phyloP scores from a whole-genome alignment of 2,113 vertebrate genomes.

The Pachyramphus minor region DNA sequence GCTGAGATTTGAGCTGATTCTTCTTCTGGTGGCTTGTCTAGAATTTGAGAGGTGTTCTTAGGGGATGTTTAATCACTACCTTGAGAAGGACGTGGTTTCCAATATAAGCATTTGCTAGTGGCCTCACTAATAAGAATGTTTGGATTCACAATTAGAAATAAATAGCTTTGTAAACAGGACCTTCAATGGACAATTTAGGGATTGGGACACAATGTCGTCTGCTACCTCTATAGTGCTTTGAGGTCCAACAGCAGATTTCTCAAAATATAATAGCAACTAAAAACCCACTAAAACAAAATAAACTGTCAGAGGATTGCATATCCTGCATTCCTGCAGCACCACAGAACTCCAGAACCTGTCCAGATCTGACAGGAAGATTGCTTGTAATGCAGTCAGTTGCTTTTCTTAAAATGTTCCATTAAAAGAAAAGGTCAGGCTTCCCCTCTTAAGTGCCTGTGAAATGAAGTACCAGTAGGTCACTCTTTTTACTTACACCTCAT shows the following conservation, averaged over 20 bases:
- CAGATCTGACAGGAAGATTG: not conserved
- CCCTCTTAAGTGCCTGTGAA: not conserved
- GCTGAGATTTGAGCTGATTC: not conserved
- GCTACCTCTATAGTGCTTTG: not conserved
- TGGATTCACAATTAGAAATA: not conserved
- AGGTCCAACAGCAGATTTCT: not conserved
- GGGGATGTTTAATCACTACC: not conserved
- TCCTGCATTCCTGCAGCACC: not conserved
- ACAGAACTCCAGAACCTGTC: not conserved
- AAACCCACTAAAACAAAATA: not conserved
- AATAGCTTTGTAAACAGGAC: not conserved
- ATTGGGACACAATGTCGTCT: not conserved
- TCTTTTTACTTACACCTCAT: not conserved
- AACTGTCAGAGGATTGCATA: not conserved
- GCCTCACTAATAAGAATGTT: not conserved
- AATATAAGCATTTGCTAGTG: not conserved
- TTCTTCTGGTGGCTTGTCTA: not conserved
- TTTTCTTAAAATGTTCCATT: not conserved
- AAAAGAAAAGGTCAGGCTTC: not conserved
- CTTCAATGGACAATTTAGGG: not conserved
- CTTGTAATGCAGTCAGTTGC: not conserved
- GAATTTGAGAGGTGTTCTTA: not conserved
- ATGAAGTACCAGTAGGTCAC: not conserved
- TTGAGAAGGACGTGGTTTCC: not conserved
- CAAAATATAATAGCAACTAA: not conserved